Conservation (phyloP, 2,797 vertebrate genomes). For the Falco peregrinus region DNA sequence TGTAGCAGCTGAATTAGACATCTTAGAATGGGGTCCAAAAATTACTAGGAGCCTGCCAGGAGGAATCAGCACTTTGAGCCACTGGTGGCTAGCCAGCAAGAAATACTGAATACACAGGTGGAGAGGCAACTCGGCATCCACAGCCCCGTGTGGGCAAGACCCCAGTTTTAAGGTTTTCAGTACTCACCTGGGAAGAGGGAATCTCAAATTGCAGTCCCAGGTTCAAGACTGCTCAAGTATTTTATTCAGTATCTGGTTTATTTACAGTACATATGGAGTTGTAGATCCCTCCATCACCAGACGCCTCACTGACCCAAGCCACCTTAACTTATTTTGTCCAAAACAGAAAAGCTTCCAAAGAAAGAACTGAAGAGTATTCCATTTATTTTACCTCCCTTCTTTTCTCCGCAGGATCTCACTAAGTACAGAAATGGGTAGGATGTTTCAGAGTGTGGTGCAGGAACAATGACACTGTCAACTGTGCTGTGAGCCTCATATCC, state of each 20-base stretch:
- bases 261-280: neutral
- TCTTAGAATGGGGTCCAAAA: neutral
- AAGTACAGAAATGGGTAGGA: neutral
- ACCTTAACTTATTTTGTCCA: neutral
- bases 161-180: neutral
- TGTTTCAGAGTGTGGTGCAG: neutral
- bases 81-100: neutral
- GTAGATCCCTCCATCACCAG: neutral
- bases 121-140: neutral
- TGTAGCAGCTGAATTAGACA: neutral
- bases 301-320: neutral
- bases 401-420: neutral
- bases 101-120: neutral
- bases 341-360: neutral
- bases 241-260: slow-evolving; percentile 6
- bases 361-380: neutral
- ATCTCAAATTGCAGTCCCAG: neutral
- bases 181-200: neutral
- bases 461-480: neutral
- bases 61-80: neutral
- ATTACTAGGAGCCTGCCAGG: neutral
- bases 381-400: neutral
- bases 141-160: neutral
- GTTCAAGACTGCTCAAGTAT: neutral
- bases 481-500: neutral